Conservation (phyloP, 92 coral and sea anemone genomes). For the Porites lobata region DNA sequence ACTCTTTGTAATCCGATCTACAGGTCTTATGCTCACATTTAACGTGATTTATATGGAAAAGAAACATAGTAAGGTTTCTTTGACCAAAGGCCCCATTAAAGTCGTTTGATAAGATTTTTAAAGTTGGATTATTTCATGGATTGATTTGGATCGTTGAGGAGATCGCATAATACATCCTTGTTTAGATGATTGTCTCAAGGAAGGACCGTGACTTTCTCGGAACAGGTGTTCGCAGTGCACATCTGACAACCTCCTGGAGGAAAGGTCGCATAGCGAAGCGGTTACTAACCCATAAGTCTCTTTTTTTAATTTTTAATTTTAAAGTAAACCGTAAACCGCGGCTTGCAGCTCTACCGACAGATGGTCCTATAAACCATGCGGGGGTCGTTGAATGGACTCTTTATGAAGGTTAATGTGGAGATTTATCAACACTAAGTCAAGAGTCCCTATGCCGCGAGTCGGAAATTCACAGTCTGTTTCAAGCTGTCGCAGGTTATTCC, state of each 20-base stretch:
- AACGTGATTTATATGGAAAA: no score
- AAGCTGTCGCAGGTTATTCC: background rate
- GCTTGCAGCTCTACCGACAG: background rate
- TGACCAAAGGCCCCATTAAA: no score
- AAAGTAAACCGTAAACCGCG: background rate
- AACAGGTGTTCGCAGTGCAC: background rate
- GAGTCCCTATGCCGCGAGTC: background rate
- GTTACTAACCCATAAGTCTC: background rate
- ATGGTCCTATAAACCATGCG: background rate
- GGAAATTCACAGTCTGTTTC: conserved; percentile 1
- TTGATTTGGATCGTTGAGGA: background rate
- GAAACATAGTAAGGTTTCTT: no score
- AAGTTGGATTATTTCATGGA: background rate
- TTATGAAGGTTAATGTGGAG: background rate
- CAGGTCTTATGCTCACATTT: no score
- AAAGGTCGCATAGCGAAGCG: background rate
- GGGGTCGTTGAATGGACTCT: background rate
- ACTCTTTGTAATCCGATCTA: no score
- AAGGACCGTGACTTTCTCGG: background rate
- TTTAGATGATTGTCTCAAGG: background rate
- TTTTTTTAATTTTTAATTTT: no score
- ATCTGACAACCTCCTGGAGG: background rate
- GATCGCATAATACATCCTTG: background rate
- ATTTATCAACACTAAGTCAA: background rate
- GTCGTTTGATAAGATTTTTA: no score